These are phyloP conservation scores for Neogobius melanostomus DNA, from an alignment of 2,113 vertebrate species.

Conservation along the genomic window DNA sequence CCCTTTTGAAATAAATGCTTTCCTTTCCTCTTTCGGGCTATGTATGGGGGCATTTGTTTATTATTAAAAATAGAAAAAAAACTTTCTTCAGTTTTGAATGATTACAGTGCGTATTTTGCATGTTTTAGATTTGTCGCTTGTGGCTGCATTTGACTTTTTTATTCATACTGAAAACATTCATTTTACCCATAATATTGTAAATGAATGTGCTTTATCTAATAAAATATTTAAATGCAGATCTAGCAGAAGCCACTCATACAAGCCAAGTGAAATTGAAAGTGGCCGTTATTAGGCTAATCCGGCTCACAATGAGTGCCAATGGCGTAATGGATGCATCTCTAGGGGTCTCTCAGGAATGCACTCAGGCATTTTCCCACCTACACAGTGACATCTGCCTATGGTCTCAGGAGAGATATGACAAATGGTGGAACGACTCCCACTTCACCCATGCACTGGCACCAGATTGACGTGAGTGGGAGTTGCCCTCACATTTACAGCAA, in stretches of 20 bases:
- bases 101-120: too few species aligned
- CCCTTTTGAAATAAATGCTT: too few species aligned
- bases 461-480: conserved; percentile 11
- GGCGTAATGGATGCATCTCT: conserved; percentile 57
- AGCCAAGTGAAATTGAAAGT: conserved; percentile 6
- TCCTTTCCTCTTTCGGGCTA: too few species aligned
- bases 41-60: not conserved
- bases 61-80: too few species aligned
- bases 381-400: conserved; percentile 54
- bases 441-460: conserved; percentile 9
- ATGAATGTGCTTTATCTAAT: not conserved
- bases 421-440: conserved; percentile 27
- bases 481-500: not conserved
- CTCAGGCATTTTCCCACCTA: conserved; percentile 30
- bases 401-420: conserved; percentile 55
- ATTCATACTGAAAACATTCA: not conserved
- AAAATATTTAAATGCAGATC: conserved; percentile 15
- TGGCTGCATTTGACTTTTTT: not conserved
- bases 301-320: conserved; percentile 11
- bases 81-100: too few species aligned
- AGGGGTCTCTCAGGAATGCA: conserved; percentile 53
- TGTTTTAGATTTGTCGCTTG: too few species aligned
- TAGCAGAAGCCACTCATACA: conserved; percentile 8
- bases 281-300: conserved; percentile 38
- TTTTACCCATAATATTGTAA: not conserved